Conservation (phyloP, 2,113 vertebrate genomes). For the Chaetorhynchus papuensis region DNA sequence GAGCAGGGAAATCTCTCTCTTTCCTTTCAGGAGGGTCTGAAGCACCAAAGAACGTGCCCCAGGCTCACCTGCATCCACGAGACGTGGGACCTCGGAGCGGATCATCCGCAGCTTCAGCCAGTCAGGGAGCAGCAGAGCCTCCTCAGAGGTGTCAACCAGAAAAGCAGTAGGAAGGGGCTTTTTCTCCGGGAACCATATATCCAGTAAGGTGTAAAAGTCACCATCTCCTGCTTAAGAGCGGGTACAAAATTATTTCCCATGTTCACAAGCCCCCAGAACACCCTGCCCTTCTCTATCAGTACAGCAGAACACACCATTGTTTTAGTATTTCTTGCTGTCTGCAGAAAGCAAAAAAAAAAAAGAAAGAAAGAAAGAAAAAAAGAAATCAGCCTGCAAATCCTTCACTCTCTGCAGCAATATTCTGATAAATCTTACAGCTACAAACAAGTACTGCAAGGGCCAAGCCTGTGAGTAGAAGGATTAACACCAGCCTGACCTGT, state of each 20-base stretch:
- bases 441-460: background rate
- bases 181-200: conserved; percentile 97
- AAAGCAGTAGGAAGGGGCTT: conserved; percentile 96
- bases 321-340: background rate
- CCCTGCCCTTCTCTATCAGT: background rate
- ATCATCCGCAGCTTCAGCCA: conserved; percentile 98
- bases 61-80: conserved; percentile 89
- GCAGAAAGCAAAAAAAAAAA: background rate
- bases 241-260: background rate
- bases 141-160: conserved; percentile 95
- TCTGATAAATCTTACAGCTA: background rate
- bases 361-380: background rate
- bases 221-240: conserved; percentile 74
- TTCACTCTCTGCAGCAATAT: background rate
- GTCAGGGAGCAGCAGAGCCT: conserved; percentile 92
- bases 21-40: background rate
- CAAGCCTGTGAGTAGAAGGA: background rate
- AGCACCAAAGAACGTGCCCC: background rate
- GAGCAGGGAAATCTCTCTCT: background rate
- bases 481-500: background rate
- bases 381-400: background rate
- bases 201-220: conserved; percentile 86
- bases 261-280: background rate
- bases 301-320: background rate
- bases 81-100: conserved; percentile 89